Conservation (phyloP, 2,888 invertebrate species). For the Laspeyria flexula region DNA sequence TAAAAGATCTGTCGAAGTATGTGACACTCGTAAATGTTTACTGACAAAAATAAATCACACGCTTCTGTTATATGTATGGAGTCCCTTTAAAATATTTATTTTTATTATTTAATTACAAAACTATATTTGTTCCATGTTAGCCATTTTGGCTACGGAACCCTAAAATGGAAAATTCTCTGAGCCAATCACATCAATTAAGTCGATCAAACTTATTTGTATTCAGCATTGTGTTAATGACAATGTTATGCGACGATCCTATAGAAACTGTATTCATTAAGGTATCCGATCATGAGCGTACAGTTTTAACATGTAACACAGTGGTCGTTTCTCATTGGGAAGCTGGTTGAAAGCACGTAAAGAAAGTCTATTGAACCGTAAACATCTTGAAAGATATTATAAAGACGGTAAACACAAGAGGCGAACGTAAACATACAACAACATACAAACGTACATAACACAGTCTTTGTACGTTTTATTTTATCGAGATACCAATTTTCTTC, state of each 20-base stretch:
- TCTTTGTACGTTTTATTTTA: background rate
- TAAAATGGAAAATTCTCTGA: too few relatives aligned
- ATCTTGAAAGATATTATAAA: slow-evolving; percentile 78
- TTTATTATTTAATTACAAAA: too few relatives aligned
- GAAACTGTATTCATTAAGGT: slow-evolving; percentile 27
- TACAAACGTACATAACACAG: slow-evolving; percentile 5
- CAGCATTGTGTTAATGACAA: slow-evolving; percentile 10
- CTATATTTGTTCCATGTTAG: too few relatives aligned
- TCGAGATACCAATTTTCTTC: slow-evolving; percentile 1
- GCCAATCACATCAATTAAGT: too few relatives aligned
- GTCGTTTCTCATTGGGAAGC: slow-evolving; percentile 36
- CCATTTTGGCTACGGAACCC: too few relatives aligned
- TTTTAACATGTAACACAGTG: slow-evolving; percentile 26
- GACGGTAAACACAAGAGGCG: slow-evolving; percentile 56
- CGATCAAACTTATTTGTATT: slow-evolving; percentile 13
- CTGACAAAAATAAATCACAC: too few relatives aligned
- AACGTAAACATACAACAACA: slow-evolving; percentile 54
- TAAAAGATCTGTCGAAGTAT: too few relatives aligned
- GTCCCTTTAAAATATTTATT: too few relatives aligned
- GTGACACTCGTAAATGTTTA: too few relatives aligned
- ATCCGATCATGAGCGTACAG: slow-evolving; percentile 26
- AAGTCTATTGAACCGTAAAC: slow-evolving; percentile 78
- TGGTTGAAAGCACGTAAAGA: slow-evolving; percentile 29
- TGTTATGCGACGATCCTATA: slow-evolving; percentile 12
- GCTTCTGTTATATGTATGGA: too few relatives aligned